A percentile compares a stretch with the other conserved stretches of the same genome.
These are phyloP conservation scores for Hyles lineata DNA, from an alignment of 2,888 invertebrate species.

Conservation along the genomic window DNA sequence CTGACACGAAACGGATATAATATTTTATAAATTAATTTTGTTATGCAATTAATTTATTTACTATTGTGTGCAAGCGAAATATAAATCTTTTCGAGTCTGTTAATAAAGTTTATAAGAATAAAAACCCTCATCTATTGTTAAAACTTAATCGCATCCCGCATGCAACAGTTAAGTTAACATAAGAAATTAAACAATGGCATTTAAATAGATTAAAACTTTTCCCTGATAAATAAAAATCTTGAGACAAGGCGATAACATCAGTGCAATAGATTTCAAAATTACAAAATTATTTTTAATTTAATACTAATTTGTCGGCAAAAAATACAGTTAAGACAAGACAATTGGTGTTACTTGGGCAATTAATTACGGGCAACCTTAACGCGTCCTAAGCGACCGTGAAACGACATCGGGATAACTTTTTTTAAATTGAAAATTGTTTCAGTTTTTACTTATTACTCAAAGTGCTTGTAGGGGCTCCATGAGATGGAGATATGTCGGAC, in stretches of 20 bases:
- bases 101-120: too few species aligned
- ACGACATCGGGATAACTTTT: slow-evolving; percentile 57
- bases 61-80: too few species aligned
- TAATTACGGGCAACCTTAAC: slow-evolving; percentile 49
- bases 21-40: too few species aligned
- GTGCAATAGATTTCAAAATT: slow-evolving; percentile 18
- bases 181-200: not conserved
- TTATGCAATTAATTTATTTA: too few species aligned
- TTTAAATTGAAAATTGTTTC: slow-evolving; percentile 44
- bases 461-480: not conserved
- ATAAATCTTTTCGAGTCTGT: too few species aligned
- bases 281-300: not conserved
- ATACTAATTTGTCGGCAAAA: slow-evolving; percentile 12
- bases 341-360: slow-evolving; percentile 27
- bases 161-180: not conserved
- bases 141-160: too few species aligned
- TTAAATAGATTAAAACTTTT: slow-evolving; percentile 3
- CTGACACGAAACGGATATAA: too few species aligned
- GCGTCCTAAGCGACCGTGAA: slow-evolving; percentile 68
- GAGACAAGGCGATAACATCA: slow-evolving; percentile 12
- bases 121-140: too few species aligned
- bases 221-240: slow-evolving; percentile 11
- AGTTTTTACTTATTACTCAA: slow-evolving; percentile 45
- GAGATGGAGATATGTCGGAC: not conserved
- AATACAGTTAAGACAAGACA: slow-evolving; percentile 5